These are phyloP conservation scores for Drosophila pseudoobscura DNA, from an alignment of 1,140 invertebrate genomes.

Conservation along the genomic window DNA sequence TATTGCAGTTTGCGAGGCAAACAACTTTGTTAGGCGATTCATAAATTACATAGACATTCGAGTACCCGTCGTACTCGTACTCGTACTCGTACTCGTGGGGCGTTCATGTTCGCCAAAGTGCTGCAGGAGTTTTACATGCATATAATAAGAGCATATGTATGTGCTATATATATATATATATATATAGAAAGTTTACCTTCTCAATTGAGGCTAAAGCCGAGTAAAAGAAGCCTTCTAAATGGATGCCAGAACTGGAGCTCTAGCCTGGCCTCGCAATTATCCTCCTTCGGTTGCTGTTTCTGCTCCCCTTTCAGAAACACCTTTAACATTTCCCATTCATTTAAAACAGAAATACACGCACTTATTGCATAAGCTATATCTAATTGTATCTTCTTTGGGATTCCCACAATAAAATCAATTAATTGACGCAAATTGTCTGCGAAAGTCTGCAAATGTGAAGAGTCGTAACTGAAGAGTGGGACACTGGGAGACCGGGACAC, in stretches of 20 bases:
- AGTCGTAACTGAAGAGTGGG: neutral
- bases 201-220: too few relatives aligned
- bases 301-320: constrained; percentile 7
- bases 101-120: constrained; percentile 27
- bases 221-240: too few relatives aligned
- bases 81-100: constrained; percentile 13
- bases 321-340: constrained; percentile 14
- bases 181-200: too few relatives aligned
- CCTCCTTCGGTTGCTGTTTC: too few relatives aligned
- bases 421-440: constrained; percentile 78
- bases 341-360: constrained; percentile 8
- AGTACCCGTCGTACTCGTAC: constrained; percentile 13
- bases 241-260: too few relatives aligned
- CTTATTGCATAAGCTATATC: constrained; percentile 50
- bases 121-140: constrained; percentile 11
- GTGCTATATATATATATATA: neutral
- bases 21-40: constrained; percentile 59
- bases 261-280: too few relatives aligned
- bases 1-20: constrained; percentile 58
- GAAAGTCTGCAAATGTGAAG: constrained; percentile 62
- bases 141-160: constrained; percentile 7
- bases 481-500: neutral
- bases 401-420: constrained; percentile 61
- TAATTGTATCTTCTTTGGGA: constrained; percentile 35
- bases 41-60: constrained; percentile 58